Evolutionary conservation across 2,797 vertebrate genomes (phyloP).

Genomic region (Ctenopoma kingsleyae): DNA sequence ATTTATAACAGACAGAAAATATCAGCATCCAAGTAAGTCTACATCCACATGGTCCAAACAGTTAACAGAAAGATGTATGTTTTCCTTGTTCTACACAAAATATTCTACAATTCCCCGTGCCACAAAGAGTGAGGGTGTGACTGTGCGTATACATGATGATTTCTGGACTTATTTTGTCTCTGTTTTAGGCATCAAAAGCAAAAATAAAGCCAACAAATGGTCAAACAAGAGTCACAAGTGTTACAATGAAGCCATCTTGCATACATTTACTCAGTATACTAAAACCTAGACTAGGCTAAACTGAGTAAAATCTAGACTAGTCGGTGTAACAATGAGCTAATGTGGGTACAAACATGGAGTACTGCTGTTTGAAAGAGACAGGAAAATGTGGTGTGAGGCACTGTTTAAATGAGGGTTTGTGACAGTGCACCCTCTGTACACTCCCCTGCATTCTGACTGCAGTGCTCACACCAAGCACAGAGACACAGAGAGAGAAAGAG

Average conservation of each 20-base stretch:
- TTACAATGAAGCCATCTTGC: neutral
- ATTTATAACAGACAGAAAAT: conserved; percentile 38
- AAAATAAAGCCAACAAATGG: neutral
- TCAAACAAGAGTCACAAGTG: neutral
- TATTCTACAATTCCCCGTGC: neutral
- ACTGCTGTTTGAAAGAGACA: neutral
- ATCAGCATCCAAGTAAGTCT: conserved; percentile 5
- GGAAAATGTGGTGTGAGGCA: neutral
- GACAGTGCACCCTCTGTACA: conserved; percentile 36
- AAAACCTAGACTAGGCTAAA: neutral
- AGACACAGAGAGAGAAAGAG: conserved; percentile 39
- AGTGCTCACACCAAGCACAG: conserved; percentile 33
- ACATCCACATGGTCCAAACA: neutral
- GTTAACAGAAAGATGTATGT: neutral
- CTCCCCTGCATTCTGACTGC: conserved; percentile 44
- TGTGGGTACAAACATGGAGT: neutral
- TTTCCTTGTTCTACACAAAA: neutral
- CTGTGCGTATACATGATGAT: neutral
- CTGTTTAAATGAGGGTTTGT: conserved; percentile 25
- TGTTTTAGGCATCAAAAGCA: neutral
- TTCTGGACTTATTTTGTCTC: neutral
- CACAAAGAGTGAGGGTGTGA: neutral
- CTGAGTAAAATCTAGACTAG: neutral
- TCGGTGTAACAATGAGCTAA: neutral
- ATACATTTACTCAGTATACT: neutral